phyloP scores from a whole-genome alignment of 2,888 invertebrate species.

The Plebejus anna region DNA sequence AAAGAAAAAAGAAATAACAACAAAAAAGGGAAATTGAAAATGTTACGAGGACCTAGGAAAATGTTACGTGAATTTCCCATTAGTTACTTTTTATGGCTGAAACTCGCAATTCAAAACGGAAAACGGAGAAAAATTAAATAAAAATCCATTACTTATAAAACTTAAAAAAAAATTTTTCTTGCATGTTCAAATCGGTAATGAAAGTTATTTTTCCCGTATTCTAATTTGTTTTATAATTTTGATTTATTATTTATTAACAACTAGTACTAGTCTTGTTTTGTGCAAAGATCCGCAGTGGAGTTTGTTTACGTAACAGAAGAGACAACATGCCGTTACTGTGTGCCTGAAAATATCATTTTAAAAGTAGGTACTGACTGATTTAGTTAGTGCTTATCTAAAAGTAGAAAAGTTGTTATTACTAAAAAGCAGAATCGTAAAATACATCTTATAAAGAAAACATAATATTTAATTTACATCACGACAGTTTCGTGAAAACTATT shows the following conservation, averaged over 20 bases:
- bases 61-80: too few relatives aligned
- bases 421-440: too few relatives aligned
- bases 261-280: background rate
- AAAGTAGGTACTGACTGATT: background rate
- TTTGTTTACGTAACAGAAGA: conserved; percentile 3
- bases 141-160: too few relatives aligned
- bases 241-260: background rate
- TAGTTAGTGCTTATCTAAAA: background rate
- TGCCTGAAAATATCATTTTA: background rate
- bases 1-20: too few relatives aligned
- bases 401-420: background rate
- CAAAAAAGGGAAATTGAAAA: too few relatives aligned
- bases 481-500: too few relatives aligned
- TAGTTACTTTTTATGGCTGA: too few relatives aligned
- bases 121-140: too few relatives aligned
- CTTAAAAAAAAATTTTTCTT: background rate
- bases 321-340: background rate
- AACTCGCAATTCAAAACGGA: too few relatives aligned
- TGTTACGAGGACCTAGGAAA: too few relatives aligned
- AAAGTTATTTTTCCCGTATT: background rate
- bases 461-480: too few relatives aligned
- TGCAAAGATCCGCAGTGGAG: background rate
- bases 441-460: too few relatives aligned
- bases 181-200: background rate
- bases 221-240: background rate